These are phyloP conservation scores for Girardinichthys multiradiatus DNA, from an alignment of 2,113 vertebrate species.

Conservation along the genomic window DNA sequence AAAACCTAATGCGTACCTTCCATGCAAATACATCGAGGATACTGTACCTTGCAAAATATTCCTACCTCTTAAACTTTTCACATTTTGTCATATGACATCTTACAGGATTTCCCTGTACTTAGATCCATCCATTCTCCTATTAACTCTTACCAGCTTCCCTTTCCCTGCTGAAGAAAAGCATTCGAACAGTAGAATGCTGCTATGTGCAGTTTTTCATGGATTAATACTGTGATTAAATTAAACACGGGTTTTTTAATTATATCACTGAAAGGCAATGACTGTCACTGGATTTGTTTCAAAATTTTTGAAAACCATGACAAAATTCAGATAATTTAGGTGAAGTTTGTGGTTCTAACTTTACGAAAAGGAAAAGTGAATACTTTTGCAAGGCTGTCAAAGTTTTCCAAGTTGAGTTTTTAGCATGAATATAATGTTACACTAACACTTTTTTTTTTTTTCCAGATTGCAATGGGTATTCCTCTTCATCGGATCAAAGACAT, in stretches of 20 bases:
- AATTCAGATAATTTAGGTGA: not conserved
- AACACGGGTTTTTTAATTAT: no score
- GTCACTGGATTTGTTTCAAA: not conserved
- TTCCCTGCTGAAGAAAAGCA: not conserved
- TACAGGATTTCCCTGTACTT: not conserved
- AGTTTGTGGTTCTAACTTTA: no score
- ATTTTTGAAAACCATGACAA: not conserved
- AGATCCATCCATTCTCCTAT: not conserved
- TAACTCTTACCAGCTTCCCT: not conserved
- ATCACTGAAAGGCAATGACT: not conserved
- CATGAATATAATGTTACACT: not conserved
- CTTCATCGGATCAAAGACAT: constrained; percentile 98
- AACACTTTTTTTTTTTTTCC: constrained; percentile 5
- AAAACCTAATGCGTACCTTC: not conserved
- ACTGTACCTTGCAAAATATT: not conserved
- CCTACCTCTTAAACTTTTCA: not conserved
- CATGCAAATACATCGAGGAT: not conserved
- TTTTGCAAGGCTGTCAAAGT: not conserved
- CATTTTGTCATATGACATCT: not conserved
- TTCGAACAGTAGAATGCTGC: not conserved
- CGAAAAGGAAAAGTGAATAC: no score
- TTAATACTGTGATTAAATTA: no score
- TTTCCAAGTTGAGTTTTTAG: not conserved
- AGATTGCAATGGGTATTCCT: constrained; percentile 98
- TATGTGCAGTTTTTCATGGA: not conserved